Percentiles rank a stretch among this genome's conserved stretches.
Evolutionary conservation across 1,140 invertebrate genomes (phyloP).

Genomic region (Drosophila lacteicornis): DNA sequence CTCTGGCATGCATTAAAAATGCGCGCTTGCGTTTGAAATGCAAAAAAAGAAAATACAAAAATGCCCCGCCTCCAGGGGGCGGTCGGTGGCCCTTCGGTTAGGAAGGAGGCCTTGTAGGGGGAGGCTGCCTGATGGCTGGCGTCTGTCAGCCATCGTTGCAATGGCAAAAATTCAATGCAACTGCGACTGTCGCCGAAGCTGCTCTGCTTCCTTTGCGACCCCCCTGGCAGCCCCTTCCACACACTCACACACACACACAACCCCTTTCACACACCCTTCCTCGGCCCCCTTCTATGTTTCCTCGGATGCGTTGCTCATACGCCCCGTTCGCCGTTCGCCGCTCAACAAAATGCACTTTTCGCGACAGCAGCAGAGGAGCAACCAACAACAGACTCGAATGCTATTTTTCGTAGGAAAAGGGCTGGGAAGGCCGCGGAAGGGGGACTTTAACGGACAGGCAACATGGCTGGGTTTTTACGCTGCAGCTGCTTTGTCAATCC

Average conservation of each 20-base stretch:
- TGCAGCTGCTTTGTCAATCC: slow-evolving; percentile 79
- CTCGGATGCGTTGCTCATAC: slow-evolving; percentile 68
- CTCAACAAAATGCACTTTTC: slow-evolving; percentile 72
- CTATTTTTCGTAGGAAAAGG: slow-evolving; percentile 57
- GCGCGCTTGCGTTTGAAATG: slow-evolving; percentile 84
- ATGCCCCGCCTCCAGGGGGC: slow-evolving; percentile 74
- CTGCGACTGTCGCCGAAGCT: slow-evolving; percentile 44
- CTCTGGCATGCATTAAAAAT: slow-evolving; percentile 74
- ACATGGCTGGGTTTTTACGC: slow-evolving; percentile 72
- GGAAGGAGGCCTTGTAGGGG: not conserved
- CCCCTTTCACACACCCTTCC: not conserved
- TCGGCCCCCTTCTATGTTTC: slow-evolving; percentile 18
- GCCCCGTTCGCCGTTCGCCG: slow-evolving; percentile 48
- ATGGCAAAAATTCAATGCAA: slow-evolving; percentile 67
- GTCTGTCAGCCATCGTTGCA: slow-evolving; percentile 64
- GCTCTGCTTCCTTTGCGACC: slow-evolving; percentile 32
- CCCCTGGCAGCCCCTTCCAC: not conserved
- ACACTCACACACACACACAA: too few relatives aligned
- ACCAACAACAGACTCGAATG: slow-evolving; percentile 53
- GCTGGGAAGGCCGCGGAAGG: not conserved
- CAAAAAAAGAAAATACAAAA: slow-evolving; percentile 79
- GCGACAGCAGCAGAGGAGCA: slow-evolving; percentile 52
- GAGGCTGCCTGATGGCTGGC: slow-evolving; percentile 23
- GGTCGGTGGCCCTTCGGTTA: slow-evolving; percentile 1
- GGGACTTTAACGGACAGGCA: slow-evolving; percentile 53